Evolutionary conservation across 2,113 vertebrate species (phyloP), one percentile per base, ranked within the genome.

Genomic region (Pseudorhombus dupliciocellatus): DNA sequence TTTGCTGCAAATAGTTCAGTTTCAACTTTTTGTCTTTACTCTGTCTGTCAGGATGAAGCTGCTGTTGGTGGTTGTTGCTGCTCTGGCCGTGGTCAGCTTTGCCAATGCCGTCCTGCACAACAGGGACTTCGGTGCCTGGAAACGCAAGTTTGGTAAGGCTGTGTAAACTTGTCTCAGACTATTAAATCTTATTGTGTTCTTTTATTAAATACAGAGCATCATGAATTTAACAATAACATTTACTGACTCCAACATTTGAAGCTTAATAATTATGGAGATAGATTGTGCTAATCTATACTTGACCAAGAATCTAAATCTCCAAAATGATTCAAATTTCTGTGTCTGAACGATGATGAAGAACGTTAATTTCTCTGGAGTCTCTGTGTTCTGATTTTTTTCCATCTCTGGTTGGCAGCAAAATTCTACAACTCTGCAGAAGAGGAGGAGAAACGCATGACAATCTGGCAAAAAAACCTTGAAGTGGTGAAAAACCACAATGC

Each of bases 101-200:
- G n/a, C n/a, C n/a, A n/a, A n/a, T n/a, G n/a, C n/a, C n/a, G n/a
- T n/a, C n/a, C n/a, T n/a, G n/a, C n/a, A n/a, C n/a, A n/a, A n/a
- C n/a, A n/a, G n/a, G n/a, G n/a, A n/a, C 1, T 94, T 94, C 75
- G 87, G 92, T 0, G 89, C 88, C 26, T 94, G 94, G 94, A 93
- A 93, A 75, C 80, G 93, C 7, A 92, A 93, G 63, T 93, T 91
- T 80, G 93, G 93, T 94, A 73, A 92, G 91, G 10, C 12, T 20
- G 8, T n/a, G n/a, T n/a, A n/a, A n/a, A n/a, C n/a, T n/a, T n/a
- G n/a, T n/a, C n/a, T n/a, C n/a, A n/a, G n/a, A n/a, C n/a, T n/a
- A n/a, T n/a, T n/a, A n/a, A n/a, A n/a, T n/a, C n/a, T n/a, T n/a
- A n/a, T n/a, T n/a, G n/a, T n/a, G n/a, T n/a, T n/a, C n/a, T n/a